Evolutionary conservation across 2,888 invertebrate species (phyloP), one percentile per base, ranked within the genome.

Genomic region (Lymantria monacha): DNA sequence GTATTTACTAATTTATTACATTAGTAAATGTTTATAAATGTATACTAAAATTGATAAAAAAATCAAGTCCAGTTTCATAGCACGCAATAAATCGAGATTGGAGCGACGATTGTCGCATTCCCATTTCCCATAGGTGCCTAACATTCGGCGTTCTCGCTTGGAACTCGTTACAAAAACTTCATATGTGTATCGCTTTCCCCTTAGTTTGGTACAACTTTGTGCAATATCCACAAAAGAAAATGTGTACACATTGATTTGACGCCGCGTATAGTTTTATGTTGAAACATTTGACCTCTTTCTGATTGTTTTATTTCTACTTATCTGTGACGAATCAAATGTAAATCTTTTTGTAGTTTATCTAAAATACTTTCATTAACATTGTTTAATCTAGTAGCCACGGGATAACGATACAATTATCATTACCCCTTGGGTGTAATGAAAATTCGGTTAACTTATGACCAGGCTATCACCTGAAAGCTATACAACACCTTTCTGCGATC

Each of bases 211-310:
- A 13, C 31, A 47, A 53, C 44, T 53, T 49, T 47, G 15, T 40
- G 44, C 53, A 47, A 53, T 53, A 53, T 47, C 47, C 42, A 44
- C 46, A 47, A 55, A 57, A 53, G 46, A 49, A 42, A 53, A 53
- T 51, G 50, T 49, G 49, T 38, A 13, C 30, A 9, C 42, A 36
- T 49, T 47, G 49, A 47, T 49, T 49, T 47, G 49, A 53, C 47
- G 38, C 11, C 30, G 22, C 51, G 30, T 43, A 38, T 33, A 43
- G 38, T 31, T 40, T 46, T 43, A 51, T 33, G 30, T 44, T 13
- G 13, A 42, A 42, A n/a, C 11, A 41, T 48, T 44, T 38, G 44
- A 49, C 40, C 49, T 12, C 10, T 22, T 11, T 42, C 22, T n/a
- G n/a, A n/a, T n/a, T 41, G 9, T 31, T 0, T 41, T 14, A 9